A percentile compares a stretch with the other conserved stretches of the same genome.
Conservation (phyloP, 2,888 invertebrate species). For the Polymixis flavicincta region DNA sequence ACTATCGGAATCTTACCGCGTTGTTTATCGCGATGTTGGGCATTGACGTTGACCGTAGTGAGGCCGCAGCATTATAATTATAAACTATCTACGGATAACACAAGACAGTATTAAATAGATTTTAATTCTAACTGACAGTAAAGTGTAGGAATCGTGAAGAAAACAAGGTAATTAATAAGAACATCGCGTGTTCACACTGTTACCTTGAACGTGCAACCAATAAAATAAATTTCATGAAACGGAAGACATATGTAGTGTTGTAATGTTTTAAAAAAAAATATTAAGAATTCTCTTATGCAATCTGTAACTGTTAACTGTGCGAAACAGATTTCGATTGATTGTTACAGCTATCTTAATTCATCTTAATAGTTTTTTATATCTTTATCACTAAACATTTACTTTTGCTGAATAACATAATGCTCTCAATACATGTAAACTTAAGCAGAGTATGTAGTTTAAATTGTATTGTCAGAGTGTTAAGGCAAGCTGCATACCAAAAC, state of each 20-base stretch:
- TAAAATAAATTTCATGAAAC: constrained; percentile 30
- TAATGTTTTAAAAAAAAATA: too few relatives aligned
- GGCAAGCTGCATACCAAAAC: background rate
- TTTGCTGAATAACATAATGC: background rate
- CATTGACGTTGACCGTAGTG: too few relatives aligned
- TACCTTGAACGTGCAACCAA: constrained; percentile 33
- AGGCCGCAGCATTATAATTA: too few relatives aligned
- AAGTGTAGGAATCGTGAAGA: background rate
- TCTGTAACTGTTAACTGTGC: constrained; percentile 8
- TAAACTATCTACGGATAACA: background rate
- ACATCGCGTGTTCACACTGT: constrained; percentile 36
- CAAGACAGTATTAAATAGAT: background rate
- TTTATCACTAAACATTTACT: background rate
- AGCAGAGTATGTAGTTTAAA: background rate
- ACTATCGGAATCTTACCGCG: too few relatives aligned
- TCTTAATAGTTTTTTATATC: background rate
- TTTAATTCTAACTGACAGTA: background rate
- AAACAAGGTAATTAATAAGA: constrained; percentile 31
- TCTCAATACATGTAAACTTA: background rate
- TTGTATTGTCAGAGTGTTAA: background rate
- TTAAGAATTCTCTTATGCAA: background rate
- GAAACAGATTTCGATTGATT: background rate
- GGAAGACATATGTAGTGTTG: constrained; percentile 24
- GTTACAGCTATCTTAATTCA: background rate
- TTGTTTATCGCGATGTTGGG: too few relatives aligned